Evolutionary conservation across 2,113 vertebrate genomes (phyloP).

Genomic region (Apaloderma vittatum): DNA sequence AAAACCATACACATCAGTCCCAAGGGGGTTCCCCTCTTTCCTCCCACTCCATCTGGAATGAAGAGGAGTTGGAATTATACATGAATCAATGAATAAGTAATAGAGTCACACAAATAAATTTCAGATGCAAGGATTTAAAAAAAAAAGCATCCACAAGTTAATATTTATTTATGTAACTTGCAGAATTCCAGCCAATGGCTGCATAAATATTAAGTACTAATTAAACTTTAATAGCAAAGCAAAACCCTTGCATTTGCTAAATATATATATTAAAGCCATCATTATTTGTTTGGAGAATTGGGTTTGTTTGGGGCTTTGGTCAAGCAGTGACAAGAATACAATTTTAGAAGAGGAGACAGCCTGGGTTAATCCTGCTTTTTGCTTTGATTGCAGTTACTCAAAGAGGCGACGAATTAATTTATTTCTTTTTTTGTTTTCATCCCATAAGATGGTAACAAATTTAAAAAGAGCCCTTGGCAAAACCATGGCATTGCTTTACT

Average conservation of each 20-base stretch:
- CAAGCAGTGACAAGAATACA: neutral
- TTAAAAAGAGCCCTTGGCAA: neutral
- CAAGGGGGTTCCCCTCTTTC: neutral
- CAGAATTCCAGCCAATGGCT: constrained; percentile 51
- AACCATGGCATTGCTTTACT: neutral
- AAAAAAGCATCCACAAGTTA: constrained; percentile 50
- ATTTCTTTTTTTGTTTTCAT: neutral
- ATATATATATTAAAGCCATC: constrained; percentile 17
- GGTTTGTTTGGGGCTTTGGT: constrained; percentile 13
- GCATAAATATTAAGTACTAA: constrained; percentile 81
- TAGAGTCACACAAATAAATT: constrained; percentile 55
- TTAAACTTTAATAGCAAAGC: constrained; percentile 76
- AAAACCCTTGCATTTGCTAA: constrained; percentile 36
- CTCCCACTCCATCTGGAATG: constrained; percentile 62
- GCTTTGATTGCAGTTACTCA: neutral
- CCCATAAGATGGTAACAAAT: neutral
- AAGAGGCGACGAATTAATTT: neutral
- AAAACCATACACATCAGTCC: constrained; percentile 21
- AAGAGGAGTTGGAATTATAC: constrained; percentile 49
- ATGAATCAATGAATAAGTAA: constrained; percentile 71
- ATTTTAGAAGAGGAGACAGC: neutral
- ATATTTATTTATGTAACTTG: constrained; percentile 81
- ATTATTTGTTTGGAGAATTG: constrained; percentile 32
- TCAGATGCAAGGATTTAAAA: neutral
- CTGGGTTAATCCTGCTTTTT: neutral